A percentile compares a stretch with the other conserved stretches of the same genome.
phyloP scores from a whole-genome alignment of 2,113 vertebrate genomes.

The Uria aalge region DNA sequence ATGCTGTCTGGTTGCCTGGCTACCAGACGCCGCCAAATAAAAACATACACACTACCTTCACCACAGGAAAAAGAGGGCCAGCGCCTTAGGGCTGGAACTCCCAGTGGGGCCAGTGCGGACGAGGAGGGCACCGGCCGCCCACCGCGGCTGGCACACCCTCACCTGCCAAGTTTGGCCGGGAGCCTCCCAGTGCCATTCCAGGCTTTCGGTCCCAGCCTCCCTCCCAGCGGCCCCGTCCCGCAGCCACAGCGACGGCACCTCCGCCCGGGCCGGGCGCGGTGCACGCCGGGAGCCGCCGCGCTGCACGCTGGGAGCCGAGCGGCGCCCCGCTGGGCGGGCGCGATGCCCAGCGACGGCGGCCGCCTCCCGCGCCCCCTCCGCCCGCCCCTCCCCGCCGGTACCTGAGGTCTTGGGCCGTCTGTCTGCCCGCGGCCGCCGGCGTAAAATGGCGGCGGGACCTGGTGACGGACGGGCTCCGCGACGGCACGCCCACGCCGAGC shows the following conservation, averaged over 20 bases:
- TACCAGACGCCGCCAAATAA: neutral
- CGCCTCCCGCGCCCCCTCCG: neutral
- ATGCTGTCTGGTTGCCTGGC: fast-evolving
- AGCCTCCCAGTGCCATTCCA: no score
- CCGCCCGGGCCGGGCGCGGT: neutral
- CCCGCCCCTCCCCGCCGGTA: neutral
- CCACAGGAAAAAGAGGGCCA: fast-evolving
- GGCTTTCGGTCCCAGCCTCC: no score
- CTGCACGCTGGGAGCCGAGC: neutral
- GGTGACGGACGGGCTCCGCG: neutral
- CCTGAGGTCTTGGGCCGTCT: neutral
- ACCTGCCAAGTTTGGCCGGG: fast-evolving
- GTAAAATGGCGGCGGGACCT: slow-evolving; percentile 9
- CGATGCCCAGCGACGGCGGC: no score
- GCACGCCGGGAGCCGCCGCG: neutral
- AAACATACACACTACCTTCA: neutral
- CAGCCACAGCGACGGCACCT: neutral
- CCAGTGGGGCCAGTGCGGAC: fast-evolving
- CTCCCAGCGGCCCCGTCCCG: fast-evolving
- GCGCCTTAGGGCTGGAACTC: no score
- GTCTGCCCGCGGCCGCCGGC: neutral
- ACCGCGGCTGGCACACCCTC: neutral
- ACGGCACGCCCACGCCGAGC: neutral
- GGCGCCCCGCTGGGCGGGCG: no score
- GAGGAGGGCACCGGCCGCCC: neutral